A percentile compares a stretch with the other conserved stretches of the same genome.
phyloP scores from a whole-genome alignment of 2,113 vertebrate genomes.

The Centropus unirufus region DNA sequence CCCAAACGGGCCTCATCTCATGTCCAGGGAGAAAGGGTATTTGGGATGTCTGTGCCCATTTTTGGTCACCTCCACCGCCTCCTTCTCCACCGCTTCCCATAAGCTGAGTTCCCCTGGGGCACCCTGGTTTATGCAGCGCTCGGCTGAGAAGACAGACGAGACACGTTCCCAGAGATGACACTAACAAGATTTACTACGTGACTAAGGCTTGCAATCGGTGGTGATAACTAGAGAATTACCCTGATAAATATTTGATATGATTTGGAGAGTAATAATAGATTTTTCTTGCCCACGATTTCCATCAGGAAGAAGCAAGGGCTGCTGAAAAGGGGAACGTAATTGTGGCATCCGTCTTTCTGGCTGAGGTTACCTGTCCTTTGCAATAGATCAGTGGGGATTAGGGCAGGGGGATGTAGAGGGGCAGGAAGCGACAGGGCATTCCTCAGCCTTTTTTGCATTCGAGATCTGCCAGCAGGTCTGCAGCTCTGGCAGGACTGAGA shows the following conservation, averaged over 20 bases:
- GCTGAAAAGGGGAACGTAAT: slow-evolving; percentile 37
- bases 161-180: slow-evolving; percentile 10
- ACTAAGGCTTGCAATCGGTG: slow-evolving; percentile 47
- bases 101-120: slow-evolving; percentile 28
- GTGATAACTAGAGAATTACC: slow-evolving; percentile 68
- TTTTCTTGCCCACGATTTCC: slow-evolving; percentile 63
- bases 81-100: neutral
- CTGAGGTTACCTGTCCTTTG: slow-evolving; percentile 29
- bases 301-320: slow-evolving; percentile 27
- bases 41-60: neutral
- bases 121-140: neutral
- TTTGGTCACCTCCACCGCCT: neutral
- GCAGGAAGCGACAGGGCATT: slow-evolving; percentile 15
- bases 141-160: slow-evolving; percentile 18
- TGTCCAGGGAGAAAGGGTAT: neutral
- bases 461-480: neutral
- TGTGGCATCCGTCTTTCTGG: slow-evolving; percentile 51
- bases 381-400: slow-evolving; percentile 20
- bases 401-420: neutral
- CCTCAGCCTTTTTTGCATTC: neutral
- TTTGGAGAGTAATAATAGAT: slow-evolving; percentile 69
- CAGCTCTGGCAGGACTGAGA: neutral
- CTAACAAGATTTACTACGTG: slow-evolving; percentile 55
- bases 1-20: rapidly evolving
- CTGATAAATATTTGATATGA: slow-evolving; percentile 74